Percentiles rank a stretch among this genome's conserved stretches.
Evolutionary conservation across 2,888 invertebrate genomes (phyloP).

Genomic region (Sussaba pulchella): DNA sequence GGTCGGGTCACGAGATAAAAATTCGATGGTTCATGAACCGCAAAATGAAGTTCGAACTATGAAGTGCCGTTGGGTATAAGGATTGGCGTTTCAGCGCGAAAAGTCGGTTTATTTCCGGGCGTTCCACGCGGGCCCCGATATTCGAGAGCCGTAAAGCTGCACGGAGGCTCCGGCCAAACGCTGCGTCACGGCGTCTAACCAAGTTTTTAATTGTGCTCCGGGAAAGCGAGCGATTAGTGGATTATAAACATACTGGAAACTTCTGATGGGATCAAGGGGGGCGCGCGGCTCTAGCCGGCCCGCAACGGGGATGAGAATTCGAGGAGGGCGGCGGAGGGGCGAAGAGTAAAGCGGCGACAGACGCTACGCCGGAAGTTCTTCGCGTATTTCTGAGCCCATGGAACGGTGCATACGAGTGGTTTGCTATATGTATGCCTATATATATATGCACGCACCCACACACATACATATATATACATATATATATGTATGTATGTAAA

Average conservation of each 20-base stretch:
- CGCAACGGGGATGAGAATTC: constrained; percentile 30
- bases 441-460: background rate
- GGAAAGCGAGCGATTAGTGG: constrained; percentile 81
- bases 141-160: constrained; percentile 21
- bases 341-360: constrained; percentile 41
- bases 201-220: constrained; percentile 82
- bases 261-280: constrained; percentile 78
- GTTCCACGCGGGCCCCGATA: constrained; percentile 56
- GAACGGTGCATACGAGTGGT: constrained; percentile 21
- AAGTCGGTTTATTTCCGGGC: constrained; percentile 68
- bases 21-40: constrained; percentile 82
- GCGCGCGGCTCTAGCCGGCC: constrained; percentile 43
- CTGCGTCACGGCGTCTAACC: constrained; percentile 71
- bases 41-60: constrained; percentile 81
- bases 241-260: constrained; percentile 82
- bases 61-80: constrained; percentile 69
- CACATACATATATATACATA: constrained; percentile 21
- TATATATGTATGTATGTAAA: constrained; percentile 22
- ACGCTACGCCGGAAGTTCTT: constrained; percentile 47
- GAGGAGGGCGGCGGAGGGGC: constrained; percentile 42
- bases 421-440: background rate
- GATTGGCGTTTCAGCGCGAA: constrained; percentile 58
- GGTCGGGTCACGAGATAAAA: constrained; percentile 59
- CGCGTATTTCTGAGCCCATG: constrained; percentile 34
- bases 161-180: constrained; percentile 15